phyloP scores from a whole-genome alignment of 2,888 invertebrate genomes.

The Ormia ochracea region DNA sequence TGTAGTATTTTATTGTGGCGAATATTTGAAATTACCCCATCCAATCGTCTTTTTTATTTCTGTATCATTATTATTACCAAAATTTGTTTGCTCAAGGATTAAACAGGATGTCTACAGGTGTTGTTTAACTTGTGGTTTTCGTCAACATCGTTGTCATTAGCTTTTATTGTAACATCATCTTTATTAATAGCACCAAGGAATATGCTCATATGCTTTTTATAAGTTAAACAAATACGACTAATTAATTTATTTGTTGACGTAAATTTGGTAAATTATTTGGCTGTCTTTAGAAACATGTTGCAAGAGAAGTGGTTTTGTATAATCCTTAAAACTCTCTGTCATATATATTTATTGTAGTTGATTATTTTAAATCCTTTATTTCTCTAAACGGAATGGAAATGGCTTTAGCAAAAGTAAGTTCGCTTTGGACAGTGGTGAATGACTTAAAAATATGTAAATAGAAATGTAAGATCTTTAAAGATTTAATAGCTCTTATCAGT shows the following conservation, averaged over 20 bases:
- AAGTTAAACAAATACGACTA: conserved; percentile 60
- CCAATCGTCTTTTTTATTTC: conserved; percentile 6
- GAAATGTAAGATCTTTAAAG: too few relatives aligned
- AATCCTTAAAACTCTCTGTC: not conserved
- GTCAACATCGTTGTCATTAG: conserved; percentile 45
- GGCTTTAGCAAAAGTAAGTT: too few relatives aligned
- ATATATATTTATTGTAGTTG: too few relatives aligned
- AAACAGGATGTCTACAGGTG: conserved; percentile 61
- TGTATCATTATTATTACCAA: conserved; percentile 27
- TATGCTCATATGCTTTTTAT: not conserved
- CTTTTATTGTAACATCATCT: conserved; percentile 30
- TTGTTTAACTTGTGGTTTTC: conserved; percentile 58
- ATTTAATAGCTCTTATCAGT: too few relatives aligned
- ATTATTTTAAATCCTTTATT: too few relatives aligned
- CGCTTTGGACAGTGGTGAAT: too few relatives aligned
- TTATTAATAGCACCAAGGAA: not conserved
- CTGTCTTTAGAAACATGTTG: not conserved
- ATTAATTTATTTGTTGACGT: conserved; percentile 63
- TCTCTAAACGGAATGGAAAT: too few relatives aligned
- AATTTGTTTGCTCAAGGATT: conserved; percentile 54
- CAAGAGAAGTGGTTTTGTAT: not conserved
- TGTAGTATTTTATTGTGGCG: not conserved
- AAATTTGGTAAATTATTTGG: conserved; percentile 5
- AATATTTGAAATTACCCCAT: not conserved
- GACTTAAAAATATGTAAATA: too few relatives aligned